phyloP scores from a whole-genome alignment of 2,113 vertebrate genomes.

The Peromyscus polionotus region DNA sequence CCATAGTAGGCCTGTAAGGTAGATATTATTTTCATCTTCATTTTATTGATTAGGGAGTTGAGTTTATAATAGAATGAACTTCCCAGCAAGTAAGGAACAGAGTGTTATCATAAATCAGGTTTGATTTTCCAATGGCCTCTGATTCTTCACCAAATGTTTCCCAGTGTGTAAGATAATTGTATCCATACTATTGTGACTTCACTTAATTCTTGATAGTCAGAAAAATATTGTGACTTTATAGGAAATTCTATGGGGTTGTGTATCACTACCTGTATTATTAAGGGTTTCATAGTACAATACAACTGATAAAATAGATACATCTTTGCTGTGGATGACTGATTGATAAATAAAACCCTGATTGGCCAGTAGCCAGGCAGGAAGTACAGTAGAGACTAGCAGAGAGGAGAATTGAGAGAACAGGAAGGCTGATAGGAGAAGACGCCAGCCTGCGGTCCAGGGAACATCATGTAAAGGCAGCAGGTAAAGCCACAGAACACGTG shows the following conservation, averaged over 20 bases:
- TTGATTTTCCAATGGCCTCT: background rate
- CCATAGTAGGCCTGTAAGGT: background rate
- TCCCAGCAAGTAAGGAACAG: background rate
- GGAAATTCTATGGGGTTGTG: background rate
- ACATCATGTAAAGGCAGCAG: too few species aligned
- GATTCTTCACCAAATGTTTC: background rate
- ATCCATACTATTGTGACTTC: background rate
- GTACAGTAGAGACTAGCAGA: too few species aligned
- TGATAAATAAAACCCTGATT: too few species aligned
- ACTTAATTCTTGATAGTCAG: background rate
- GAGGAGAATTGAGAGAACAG: too few species aligned
- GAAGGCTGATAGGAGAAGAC: too few species aligned
- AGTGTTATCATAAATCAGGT: background rate
- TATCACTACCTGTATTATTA: background rate
- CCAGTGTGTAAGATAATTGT: background rate
- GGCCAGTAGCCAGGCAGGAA: too few species aligned
- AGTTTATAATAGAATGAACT: background rate
- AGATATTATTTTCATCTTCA: background rate
- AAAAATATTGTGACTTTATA: background rate
- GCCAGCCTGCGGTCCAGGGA: too few species aligned
- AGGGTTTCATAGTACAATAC: background rate
- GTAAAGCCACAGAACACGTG: too few species aligned
- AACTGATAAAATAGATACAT: background rate
- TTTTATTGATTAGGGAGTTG: background rate
- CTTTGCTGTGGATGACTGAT: background rate